Evolutionary conservation across 2,888 invertebrate species (phyloP).

Genomic region (Apantesis nais): DNA sequence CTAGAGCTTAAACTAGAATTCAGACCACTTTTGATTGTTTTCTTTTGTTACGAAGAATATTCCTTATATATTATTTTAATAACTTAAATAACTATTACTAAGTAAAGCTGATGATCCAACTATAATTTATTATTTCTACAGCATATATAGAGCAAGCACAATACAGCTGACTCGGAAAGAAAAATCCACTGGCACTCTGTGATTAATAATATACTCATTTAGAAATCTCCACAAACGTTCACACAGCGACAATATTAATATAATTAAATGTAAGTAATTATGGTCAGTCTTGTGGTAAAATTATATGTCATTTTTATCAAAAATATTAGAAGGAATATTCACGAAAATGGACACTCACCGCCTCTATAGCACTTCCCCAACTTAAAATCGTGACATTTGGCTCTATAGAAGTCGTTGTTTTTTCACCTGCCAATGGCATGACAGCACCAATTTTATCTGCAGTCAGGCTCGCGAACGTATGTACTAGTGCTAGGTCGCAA

Average conservation of each 20-base stretch:
- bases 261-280: no score
- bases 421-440: constrained; percentile 57
- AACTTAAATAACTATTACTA: neutral
- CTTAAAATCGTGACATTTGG: constrained; percentile 64
- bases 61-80: neutral
- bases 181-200: neutral
- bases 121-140: no score
- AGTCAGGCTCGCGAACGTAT: constrained; percentile 67
- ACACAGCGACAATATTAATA: no score
- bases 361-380: constrained; percentile 56
- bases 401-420: constrained; percentile 51
- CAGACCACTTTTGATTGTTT: constrained; percentile 10
- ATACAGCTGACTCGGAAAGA: neutral
- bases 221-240: no score
- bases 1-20: neutral
- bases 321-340: neutral
- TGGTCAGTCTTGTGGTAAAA: neutral
- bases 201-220: neutral
- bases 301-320: neutral
- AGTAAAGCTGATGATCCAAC: no score
- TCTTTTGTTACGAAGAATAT: no score
- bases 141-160: neutral
- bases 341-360: constrained; percentile 21
- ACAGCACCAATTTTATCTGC: constrained; percentile 63
- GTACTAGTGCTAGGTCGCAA: constrained; percentile 65